Percentiles rank a stretch among this genome's conserved stretches.
Evolutionary conservation across 2,888 invertebrate species (phyloP).

Genomic region (Dryobota labecula): DNA sequence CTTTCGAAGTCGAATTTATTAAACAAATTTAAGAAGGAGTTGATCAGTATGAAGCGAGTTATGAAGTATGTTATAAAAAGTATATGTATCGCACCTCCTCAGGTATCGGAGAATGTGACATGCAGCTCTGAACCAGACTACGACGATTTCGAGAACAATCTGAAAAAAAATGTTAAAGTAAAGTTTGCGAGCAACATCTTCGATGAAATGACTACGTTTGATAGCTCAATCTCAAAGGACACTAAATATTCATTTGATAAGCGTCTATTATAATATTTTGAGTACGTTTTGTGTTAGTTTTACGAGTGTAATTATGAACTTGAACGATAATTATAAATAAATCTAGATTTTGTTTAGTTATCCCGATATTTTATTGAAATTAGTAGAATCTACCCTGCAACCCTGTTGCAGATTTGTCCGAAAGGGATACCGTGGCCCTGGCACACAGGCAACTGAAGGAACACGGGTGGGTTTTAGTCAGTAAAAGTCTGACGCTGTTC

Average conservation of each 20-base stretch:
- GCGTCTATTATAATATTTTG: constrained; percentile 55
- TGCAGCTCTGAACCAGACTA: constrained; percentile 75
- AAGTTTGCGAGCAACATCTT: constrained; percentile 66
- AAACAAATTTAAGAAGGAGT: constrained; percentile 78
- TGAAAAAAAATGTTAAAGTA: constrained; percentile 69
- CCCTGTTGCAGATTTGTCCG: too few relatives aligned
- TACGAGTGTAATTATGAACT: constrained; percentile 34
- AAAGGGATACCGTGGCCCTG: too few relatives aligned
- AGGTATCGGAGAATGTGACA: constrained; percentile 60
- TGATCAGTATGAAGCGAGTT: constrained; percentile 75
- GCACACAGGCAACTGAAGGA: too few relatives aligned
- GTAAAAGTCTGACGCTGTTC: too few relatives aligned
- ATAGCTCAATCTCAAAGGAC: constrained; percentile 74
- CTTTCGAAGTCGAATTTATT: constrained; percentile 78
- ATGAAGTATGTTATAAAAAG: constrained; percentile 79
- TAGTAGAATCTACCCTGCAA: too few relatives aligned
- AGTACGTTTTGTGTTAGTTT: constrained; percentile 47
- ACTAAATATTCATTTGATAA: constrained; percentile 63
- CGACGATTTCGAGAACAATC: constrained; percentile 76
- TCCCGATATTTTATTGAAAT: constrained; percentile 4
- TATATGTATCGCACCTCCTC: constrained; percentile 68
- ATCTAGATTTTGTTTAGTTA: constrained; percentile 29
- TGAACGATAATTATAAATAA: constrained; percentile 45
- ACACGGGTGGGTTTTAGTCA: too few relatives aligned
- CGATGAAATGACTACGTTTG: constrained; percentile 68